Evolutionary conservation across 2,888 invertebrate genomes (phyloP).

Genomic region (Notodonta dromedarius): DNA sequence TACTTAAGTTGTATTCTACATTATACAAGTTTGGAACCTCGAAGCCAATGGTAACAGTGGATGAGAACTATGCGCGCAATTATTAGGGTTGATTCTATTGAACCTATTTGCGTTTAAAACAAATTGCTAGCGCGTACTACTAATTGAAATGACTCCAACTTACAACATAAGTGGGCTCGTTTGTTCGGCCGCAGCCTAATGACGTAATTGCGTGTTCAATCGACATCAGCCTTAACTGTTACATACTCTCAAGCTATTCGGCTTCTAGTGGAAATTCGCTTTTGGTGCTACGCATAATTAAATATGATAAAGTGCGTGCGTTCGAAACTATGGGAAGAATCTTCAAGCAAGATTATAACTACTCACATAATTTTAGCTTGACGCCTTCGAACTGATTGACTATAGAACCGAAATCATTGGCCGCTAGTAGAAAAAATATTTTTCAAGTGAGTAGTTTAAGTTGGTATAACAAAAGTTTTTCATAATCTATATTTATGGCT

Average conservation of each 20-base stretch:
- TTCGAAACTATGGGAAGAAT: neutral
- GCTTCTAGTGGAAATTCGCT: neutral
- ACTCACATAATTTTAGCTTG: too few species aligned
- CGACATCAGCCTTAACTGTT: conserved; percentile 34
- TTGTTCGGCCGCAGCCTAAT: conserved; percentile 41
- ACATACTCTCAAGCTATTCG: conserved; percentile 7
- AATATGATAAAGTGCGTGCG: neutral
- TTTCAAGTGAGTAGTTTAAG: too few species aligned
- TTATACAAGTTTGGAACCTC: too few species aligned
- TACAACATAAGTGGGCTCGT: conserved; percentile 31
- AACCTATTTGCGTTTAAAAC: neutral
- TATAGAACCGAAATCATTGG: too few species aligned
- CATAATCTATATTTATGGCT: too few species aligned
- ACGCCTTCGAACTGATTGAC: too few species aligned
- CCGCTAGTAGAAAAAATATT: too few species aligned
- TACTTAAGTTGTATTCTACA: too few species aligned
- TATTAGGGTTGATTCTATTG: neutral
- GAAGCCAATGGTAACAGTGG: too few species aligned
- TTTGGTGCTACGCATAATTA: neutral
- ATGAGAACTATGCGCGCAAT: neutral
- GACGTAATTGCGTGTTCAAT: conserved; percentile 47
- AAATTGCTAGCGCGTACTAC: conserved; percentile 2
- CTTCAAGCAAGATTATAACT: too few species aligned
- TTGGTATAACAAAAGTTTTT: too few species aligned
- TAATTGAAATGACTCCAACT: conserved; percentile 37